Percentiles rank a stretch among this genome's conserved stretches.
phyloP scores from a whole-genome alignment of 2,797 vertebrate species.

The Galago senegalensis region DNA sequence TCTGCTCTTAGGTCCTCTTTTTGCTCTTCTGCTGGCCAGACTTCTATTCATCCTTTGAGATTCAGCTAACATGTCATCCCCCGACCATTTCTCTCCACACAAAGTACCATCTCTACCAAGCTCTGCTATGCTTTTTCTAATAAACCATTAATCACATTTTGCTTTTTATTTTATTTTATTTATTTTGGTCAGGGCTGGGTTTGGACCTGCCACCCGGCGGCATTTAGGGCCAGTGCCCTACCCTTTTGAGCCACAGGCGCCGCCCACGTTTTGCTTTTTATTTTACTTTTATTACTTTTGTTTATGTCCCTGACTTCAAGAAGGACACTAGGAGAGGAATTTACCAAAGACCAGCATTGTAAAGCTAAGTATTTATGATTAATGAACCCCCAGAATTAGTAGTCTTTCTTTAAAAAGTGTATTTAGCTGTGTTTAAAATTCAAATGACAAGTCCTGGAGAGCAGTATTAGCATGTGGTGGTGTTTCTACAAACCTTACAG shows the following conservation, averaged over 20 bases:
- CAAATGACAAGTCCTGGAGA: constrained; percentile 50
- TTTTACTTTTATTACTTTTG: constrained; percentile 29
- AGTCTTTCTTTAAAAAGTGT: background rate
- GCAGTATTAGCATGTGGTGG: constrained; percentile 46
- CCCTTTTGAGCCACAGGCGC: too few relatives aligned
- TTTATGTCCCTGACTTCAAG: background rate
- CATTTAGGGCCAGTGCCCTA: too few relatives aligned
- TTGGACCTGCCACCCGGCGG: too few relatives aligned
- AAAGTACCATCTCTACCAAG: background rate
- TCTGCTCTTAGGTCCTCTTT: background rate
- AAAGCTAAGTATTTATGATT: constrained; percentile 9
- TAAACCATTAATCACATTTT: background rate
- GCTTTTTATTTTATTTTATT: constrained; percentile 3
- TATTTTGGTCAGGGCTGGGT: too few relatives aligned
- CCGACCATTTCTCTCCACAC: background rate
- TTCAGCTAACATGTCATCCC: background rate
- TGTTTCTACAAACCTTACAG: constrained; percentile 67
- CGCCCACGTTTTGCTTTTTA: background rate
- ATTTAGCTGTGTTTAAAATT: constrained; percentile 59
- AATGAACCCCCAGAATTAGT: constrained; percentile 50
- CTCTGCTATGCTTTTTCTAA: background rate
- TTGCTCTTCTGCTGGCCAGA: background rate
- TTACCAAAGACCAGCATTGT: constrained; percentile 39
- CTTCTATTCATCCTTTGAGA: background rate
- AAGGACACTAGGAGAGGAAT: background rate